Evolutionary conservation across 2,888 invertebrate species (phyloP), one percentile per base, ranked within the genome.

Genomic region (Morpho helenor): DNA sequence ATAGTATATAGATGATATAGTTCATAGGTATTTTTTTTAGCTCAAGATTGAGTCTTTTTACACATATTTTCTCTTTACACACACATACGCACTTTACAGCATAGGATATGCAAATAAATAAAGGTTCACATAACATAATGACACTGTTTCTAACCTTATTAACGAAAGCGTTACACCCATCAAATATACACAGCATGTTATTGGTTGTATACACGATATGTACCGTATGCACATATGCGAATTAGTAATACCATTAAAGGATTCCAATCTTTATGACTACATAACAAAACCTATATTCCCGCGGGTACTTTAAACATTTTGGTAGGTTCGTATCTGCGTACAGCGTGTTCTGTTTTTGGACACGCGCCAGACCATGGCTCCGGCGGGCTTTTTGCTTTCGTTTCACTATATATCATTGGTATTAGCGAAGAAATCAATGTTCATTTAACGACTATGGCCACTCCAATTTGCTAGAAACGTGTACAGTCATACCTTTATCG

Each of bases 311-410:
- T 49, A 43, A 31, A 31, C 31, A 47, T 57, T 46, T 57, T 49
- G 52, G 16, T 16, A 10, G 51, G 43, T 54, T 49, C n/a, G 50
- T 31, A 46, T 39, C 45, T 43, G 58, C 61, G 49, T 62, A 63
- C 48, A 60, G 44, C 23, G 23, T 58, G 61, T 70, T 68, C 72
- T 69, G 71, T 67, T 67, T 72, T 74, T 80, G 80, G 80, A 72
- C 58, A 50, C 51, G 57, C 67, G 79, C 80, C 80, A 80, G 75
- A 74, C 75, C 70, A 70, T 69, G 56, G 58, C 68, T 67, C 73
- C 71, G 69, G 52, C 70, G 68, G 67, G 66, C 69, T 57, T 60
- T 69, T 68, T 66, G 56, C 47, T 58, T 49, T 56, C 43, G 43
- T 56, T 41, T 9, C 31, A 22, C 46, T 52, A 9, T 57, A 60